Evolutionary conservation across 2,797 vertebrate genomes (phyloP).

Genomic region (Psittacula echo): DNA sequence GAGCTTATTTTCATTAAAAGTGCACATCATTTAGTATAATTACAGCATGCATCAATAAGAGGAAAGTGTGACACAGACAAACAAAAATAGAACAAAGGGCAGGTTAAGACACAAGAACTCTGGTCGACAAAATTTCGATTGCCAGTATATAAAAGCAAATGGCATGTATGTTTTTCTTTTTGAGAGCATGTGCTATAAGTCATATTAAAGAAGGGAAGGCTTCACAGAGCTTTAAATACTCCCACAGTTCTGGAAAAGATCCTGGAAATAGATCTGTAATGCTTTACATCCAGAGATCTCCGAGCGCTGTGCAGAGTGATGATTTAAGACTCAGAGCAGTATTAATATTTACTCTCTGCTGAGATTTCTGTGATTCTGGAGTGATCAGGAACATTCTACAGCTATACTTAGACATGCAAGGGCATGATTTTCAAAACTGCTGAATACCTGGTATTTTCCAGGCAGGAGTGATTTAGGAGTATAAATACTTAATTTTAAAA

Average conservation of each 20-base stretch:
- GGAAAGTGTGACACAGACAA: background rate
- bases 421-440: conserved; percentile 1
- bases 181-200: background rate
- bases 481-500: background rate
- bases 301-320: background rate
- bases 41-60: background rate
- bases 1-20: conserved; percentile 5
- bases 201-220: background rate
- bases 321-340: background rate
- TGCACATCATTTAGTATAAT: background rate
- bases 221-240: conserved; percentile 48
- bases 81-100: background rate
- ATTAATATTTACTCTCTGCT: conserved; percentile 33
- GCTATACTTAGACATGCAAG: conserved; percentile 28
- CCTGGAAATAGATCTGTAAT: background rate
- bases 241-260: conserved; percentile 3
- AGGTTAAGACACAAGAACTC: background rate
- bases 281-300: background rate
- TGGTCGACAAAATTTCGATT: conserved; percentile 39
- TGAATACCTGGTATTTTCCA: background rate
- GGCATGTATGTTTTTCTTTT: background rate
- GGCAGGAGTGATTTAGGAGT: conserved; percentile 15
- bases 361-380: conserved; percentile 10
- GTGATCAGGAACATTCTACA: background rate
- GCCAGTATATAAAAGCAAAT: conserved; percentile 4